Evolutionary conservation across 2,113 vertebrate species (phyloP).

Genomic region (Bubo blakistoni): DNA sequence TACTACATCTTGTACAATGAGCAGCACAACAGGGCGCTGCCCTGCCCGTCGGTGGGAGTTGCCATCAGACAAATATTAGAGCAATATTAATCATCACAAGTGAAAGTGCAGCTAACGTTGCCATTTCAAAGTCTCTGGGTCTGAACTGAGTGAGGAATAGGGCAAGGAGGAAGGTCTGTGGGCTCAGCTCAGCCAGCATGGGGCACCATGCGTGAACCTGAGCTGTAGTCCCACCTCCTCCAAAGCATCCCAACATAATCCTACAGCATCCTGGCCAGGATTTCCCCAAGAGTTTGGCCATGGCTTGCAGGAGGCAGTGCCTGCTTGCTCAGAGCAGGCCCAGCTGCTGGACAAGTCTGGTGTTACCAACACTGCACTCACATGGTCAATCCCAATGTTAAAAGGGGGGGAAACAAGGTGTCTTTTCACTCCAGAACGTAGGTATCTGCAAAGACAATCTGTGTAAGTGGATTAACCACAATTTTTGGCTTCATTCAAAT

Average conservation of each 20-base stretch:
- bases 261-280: rapidly evolving
- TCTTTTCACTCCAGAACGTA: background rate
- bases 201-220: rapidly evolving
- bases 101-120: background rate
- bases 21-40: slow-evolving; percentile 38
- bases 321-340: background rate
- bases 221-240: background rate
- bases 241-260: background rate
- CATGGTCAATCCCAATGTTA: background rate
- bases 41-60: background rate
- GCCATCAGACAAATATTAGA: slow-evolving; percentile 20
- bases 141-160: background rate
- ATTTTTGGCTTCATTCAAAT: background rate
- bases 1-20: background rate
- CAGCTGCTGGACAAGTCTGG: background rate
- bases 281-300: background rate
- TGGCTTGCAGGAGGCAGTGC: background rate
- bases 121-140: background rate
- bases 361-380: background rate
- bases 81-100: slow-evolving; percentile 4
- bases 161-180: background rate
- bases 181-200: background rate
- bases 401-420: rapidly evolving
- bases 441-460: background rate
- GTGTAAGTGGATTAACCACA: background rate